Evolutionary conservation across 2,888 invertebrate genomes (phyloP).

Genomic region (Stenichneumon culpator): DNA sequence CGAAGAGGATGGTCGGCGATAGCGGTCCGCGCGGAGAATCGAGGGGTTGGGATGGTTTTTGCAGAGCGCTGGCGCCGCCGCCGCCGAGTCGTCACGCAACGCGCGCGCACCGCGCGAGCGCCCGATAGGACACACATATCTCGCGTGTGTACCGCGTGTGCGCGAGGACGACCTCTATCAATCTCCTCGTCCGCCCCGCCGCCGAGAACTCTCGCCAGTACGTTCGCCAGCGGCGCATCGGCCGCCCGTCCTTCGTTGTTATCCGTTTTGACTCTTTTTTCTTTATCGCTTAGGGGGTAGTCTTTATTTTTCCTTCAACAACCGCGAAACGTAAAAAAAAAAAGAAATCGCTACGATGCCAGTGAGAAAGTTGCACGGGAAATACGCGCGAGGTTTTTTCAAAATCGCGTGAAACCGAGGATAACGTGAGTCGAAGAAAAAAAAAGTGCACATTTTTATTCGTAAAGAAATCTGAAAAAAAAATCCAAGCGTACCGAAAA

Average conservation of each 20-base stretch:
- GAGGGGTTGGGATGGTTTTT: constrained; percentile 17
- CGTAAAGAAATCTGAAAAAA: background rate
- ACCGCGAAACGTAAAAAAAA: background rate
- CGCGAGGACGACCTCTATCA: constrained; percentile 45
- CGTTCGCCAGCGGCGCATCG: constrained; percentile 59
- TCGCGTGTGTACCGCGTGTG: constrained; percentile 51
- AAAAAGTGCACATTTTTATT: background rate
- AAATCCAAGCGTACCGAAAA: background rate
- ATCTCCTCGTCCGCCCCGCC: background rate
- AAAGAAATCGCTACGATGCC: constrained; percentile 1
- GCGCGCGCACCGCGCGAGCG: constrained; percentile 35
- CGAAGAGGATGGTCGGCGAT: constrained; percentile 26
- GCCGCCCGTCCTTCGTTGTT: constrained; percentile 54
- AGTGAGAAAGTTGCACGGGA: background rate
- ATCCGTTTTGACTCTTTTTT: constrained; percentile 57
- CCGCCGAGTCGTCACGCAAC: constrained; percentile 27
- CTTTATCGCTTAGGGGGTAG: constrained; percentile 48
- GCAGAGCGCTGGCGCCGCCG: constrained; percentile 12
- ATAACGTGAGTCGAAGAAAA: constrained; percentile 5
- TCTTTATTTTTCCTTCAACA: background rate
- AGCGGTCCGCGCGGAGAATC: constrained; percentile 29
- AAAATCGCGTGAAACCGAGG: background rate
- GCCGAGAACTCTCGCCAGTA: constrained; percentile 43
- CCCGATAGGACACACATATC: constrained; percentile 43
- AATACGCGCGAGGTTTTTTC: background rate